These are phyloP conservation scores for Coranthus polyacanthus DNA, from an alignment of 2,797 vertebrate genomes.

Conservation along the genomic window DNA sequence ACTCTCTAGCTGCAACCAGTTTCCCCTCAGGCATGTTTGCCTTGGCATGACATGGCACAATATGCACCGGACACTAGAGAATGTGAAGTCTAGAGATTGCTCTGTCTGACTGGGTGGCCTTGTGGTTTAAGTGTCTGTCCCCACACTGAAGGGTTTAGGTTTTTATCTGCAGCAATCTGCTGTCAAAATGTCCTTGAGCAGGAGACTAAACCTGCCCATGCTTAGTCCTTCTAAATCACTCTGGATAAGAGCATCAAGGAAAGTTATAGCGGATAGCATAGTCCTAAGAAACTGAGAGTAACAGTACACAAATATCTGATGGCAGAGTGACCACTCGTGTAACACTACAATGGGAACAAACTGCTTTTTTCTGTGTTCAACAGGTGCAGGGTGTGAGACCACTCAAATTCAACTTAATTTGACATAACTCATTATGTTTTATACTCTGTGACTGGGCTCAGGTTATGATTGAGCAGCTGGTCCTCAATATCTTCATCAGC, in stretches of 20 bases:
- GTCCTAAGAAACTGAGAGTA: constrained; percentile 15
- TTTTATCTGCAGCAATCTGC: constrained; percentile 2
- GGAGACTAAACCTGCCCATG: constrained; percentile 1
- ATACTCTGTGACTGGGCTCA: not conserved
- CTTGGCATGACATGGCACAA: constrained; percentile 58
- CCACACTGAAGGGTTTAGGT: not conserved
- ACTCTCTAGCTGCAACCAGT: constrained; percentile 61
- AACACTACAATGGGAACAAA: constrained; percentile 35
- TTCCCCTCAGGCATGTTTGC: constrained; percentile 60
- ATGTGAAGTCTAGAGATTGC: constrained; percentile 6
- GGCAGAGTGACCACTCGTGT: constrained; percentile 16
- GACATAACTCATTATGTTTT: not conserved
- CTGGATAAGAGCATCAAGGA: constrained; percentile 14
- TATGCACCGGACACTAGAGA: constrained; percentile 14
- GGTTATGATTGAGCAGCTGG: constrained; percentile 50
- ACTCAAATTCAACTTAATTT: not conserved
- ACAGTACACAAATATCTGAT: constrained; percentile 35
- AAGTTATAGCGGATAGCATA: not conserved
- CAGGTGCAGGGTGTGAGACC: constrained; percentile 18
- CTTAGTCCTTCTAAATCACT: not conserved
- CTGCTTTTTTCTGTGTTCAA: constrained; percentile 21
- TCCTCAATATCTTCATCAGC: constrained; percentile 60
- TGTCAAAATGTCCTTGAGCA: constrained; percentile 10
- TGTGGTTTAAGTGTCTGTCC: not conserved
- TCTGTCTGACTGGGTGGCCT: constrained; percentile 8